Conservation (phyloP, 2,113 vertebrate species). For the Catharus bicknelli region DNA sequence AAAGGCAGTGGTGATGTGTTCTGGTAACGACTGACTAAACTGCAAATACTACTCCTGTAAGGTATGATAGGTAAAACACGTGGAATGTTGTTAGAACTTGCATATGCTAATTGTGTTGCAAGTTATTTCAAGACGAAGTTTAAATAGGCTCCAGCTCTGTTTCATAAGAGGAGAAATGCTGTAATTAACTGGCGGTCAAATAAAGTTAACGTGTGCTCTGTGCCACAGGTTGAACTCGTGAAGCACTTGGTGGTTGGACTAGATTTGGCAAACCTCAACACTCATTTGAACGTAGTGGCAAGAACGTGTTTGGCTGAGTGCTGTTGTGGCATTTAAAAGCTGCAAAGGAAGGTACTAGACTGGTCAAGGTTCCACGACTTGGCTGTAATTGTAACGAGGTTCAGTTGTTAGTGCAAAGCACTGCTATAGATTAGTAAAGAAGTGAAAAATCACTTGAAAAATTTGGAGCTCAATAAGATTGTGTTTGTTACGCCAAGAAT, state of each 20-base stretch:
- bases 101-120: background rate
- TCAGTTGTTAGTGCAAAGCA: background rate
- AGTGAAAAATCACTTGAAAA: background rate
- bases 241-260: background rate
- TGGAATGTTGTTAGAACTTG: background rate
- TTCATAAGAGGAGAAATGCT: background rate
- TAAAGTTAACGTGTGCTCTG: background rate
- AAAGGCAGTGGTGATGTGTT: background rate
- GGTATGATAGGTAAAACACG: background rate
- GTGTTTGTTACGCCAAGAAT: background rate
- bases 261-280: background rate
- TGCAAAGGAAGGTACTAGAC: background rate
- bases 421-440: background rate
- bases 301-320: background rate
- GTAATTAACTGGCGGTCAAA: background rate
- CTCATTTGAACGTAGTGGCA: fast-evolving
- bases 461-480: background rate
- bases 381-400: background rate
- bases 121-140: background rate
- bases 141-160: background rate
- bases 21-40: background rate
- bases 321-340: background rate
- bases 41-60: background rate
- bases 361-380: background rate
- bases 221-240: background rate